Percentiles rank a stretch among this genome's conserved stretches.
phyloP scores from a whole-genome alignment of 2,113 vertebrate genomes.

The Anas platyrhynchos region DNA sequence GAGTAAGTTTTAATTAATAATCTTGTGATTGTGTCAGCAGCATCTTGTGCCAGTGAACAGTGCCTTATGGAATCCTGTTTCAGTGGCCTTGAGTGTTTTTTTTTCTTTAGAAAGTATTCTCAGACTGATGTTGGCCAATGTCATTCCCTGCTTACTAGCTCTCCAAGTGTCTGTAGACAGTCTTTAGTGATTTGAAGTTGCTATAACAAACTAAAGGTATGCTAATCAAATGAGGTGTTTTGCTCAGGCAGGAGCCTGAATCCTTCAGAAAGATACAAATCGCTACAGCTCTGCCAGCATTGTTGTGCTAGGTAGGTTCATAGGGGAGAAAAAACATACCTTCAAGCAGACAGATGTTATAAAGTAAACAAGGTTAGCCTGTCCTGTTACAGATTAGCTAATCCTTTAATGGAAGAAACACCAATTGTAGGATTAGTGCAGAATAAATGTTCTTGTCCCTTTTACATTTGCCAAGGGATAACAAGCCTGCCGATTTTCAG shows the following conservation, averaged over 20 bases:
- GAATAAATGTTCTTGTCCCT: background rate
- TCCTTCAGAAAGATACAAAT: constrained; percentile 17
- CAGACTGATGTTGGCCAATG: background rate
- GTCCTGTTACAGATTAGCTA: background rate
- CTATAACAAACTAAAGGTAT: background rate
- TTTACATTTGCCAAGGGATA: background rate
- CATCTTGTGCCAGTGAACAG: background rate
- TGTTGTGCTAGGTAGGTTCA: background rate
- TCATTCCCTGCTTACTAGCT: background rate
- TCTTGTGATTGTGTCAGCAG: background rate
- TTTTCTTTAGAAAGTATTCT: background rate
- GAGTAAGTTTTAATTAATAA: background rate
- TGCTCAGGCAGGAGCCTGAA: constrained; percentile 29
- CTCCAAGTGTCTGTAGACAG: background rate
- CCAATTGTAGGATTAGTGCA: background rate
- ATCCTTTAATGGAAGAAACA: background rate
- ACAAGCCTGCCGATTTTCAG: background rate
- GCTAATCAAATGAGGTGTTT: background rate
- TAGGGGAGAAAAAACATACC: background rate
- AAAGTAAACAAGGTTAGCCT: background rate
- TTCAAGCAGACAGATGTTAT: background rate
- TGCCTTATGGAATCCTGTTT: background rate
- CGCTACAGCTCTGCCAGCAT: background rate
- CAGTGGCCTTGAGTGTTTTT: background rate
- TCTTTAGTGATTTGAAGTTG: background rate